Conservation (phyloP, 2,888 invertebrate species). For the Folsomia manolachei region DNA sequence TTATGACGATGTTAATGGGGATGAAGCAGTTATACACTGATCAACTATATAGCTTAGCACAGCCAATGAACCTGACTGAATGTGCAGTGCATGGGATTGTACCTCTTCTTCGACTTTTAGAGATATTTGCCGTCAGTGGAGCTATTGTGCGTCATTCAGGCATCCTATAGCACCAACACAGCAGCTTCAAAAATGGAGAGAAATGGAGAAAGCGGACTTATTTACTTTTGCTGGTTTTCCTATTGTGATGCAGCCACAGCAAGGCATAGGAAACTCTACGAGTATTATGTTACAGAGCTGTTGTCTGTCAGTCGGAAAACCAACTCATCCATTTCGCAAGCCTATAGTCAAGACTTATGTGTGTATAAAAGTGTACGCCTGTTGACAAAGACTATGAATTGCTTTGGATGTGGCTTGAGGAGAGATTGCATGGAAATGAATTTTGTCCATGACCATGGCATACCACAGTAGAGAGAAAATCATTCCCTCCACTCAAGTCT, state of each 20-base stretch:
- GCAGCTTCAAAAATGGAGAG: not conserved
- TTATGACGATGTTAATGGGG: conserved; percentile 39
- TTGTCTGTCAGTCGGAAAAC: not conserved
- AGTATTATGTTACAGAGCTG: not conserved
- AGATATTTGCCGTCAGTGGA: too few relatives aligned
- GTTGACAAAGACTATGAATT: too few relatives aligned
- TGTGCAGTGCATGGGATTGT: not conserved
- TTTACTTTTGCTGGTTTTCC: not conserved
- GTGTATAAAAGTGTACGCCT: too few relatives aligned
- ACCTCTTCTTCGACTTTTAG: not conserved
- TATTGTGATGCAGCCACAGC: not conserved
- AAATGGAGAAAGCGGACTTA: not conserved
- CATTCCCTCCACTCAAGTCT: too few relatives aligned
- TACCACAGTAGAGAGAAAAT: too few relatives aligned
- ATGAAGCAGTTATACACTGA: conserved; percentile 14
- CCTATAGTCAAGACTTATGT: too few relatives aligned
- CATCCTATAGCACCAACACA: not conserved
- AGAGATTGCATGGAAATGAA: too few relatives aligned
- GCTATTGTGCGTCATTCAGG: not conserved
- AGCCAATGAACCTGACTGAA: not conserved
- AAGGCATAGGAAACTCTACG: too few relatives aligned
- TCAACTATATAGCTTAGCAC: not conserved
- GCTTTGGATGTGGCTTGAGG: too few relatives aligned
- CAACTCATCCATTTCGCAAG: too few relatives aligned
- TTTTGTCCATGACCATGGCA: too few relatives aligned